Evolutionary conservation across 2,888 invertebrate species (phyloP).

Genomic region (Azorinus chamasolen): DNA sequence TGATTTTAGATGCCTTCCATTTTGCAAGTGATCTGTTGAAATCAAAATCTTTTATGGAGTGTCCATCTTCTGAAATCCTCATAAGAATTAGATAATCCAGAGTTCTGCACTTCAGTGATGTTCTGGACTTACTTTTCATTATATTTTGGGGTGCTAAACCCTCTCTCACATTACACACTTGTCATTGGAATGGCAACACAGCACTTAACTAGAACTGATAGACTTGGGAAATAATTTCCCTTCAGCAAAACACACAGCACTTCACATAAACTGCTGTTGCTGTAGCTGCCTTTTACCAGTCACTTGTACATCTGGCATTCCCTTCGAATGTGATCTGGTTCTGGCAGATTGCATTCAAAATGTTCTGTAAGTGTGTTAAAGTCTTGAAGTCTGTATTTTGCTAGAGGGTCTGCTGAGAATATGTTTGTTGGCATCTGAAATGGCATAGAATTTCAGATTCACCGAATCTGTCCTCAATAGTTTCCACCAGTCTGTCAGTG

Average conservation of each 20-base stretch:
- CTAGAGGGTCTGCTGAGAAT: constrained; percentile 3
- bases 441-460: constrained; percentile 16
- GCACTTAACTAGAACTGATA: constrained; percentile 27
- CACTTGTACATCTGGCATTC: constrained; percentile 18
- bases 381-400: not conserved
- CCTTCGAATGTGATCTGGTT: too few relatives aligned
- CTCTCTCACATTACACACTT: constrained; percentile 50
- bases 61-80: constrained; percentile 21
- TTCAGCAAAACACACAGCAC: constrained; percentile 2
- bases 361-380: constrained; percentile 1
- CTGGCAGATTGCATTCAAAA: constrained; percentile 7
- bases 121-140: constrained; percentile 30
- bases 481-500: constrained; percentile 10
- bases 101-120: constrained; percentile 18
- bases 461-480: constrained; percentile 25
- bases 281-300: constrained; percentile 24
- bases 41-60: too few relatives aligned
- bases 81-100: constrained; percentile 46
- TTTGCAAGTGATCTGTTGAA: too few relatives aligned
- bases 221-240: constrained; percentile 27
- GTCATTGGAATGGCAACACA: constrained; percentile 27
- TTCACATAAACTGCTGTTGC: not conserved
- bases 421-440: constrained; percentile 19
- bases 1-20: too few relatives aligned
- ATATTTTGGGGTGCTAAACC: constrained; percentile 43